Conservation (phyloP, 2,113 vertebrate species). For the Sisor rabdophorus region DNA sequence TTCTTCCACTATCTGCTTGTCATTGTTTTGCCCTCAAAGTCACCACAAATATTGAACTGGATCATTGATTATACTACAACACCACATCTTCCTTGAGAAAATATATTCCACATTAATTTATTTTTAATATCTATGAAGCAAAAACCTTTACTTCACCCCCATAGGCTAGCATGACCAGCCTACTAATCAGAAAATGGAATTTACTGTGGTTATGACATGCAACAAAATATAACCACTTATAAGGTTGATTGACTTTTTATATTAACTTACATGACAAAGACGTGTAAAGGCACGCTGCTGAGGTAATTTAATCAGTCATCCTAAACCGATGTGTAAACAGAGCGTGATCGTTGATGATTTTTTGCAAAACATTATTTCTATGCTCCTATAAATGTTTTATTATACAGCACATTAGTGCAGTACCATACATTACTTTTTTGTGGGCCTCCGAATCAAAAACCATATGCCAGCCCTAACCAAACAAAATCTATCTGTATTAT, state of each 20-base stretch:
- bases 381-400: too few species aligned
- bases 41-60: background rate
- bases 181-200: background rate
- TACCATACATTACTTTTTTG: too few species aligned
- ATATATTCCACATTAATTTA: background rate
- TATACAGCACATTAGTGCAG: too few species aligned
- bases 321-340: background rate
- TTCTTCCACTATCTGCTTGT: too few species aligned
- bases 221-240: background rate
- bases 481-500: too few species aligned
- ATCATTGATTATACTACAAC: background rate
- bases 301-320: conserved; percentile 15
- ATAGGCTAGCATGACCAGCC: background rate
- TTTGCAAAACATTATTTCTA: too few species aligned
- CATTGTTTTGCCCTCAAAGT: too few species aligned
- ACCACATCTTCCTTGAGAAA: background rate
- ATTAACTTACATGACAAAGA: conserved; percentile 4
- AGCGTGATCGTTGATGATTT: too few species aligned
- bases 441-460: too few species aligned
- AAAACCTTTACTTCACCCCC: background rate
- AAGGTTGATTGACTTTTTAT: conserved; percentile 14
- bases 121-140: background rate
- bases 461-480: too few species aligned
- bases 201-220: background rate
- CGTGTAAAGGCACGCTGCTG: conserved; percentile 8